Base-by-base conservation (phyloP, 2,113 vertebrate species). In the Desmodus rotundus region DNA sequence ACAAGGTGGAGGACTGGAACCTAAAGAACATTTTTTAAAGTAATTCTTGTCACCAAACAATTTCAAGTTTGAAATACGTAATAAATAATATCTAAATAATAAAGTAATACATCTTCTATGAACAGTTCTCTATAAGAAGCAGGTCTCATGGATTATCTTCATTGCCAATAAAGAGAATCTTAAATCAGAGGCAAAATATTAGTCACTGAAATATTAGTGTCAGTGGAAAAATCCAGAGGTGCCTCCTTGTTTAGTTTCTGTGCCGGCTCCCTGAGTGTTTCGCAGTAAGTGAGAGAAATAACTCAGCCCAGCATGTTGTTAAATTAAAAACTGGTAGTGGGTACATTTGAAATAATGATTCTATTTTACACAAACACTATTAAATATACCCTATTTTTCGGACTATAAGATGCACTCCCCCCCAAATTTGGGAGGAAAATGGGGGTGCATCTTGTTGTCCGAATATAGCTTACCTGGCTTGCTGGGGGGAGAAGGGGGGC, bases 51-150 rank as follows among this genome's bases (percentile, higher is more conserved):
- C 73, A 83, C 20, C 28, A 73, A n/a, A 72, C 43, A 94, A 89
- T 95, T 96, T 95, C 73, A 96, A 91, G 31, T 87, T 83, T 93
- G 78, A 97, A 95, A 93, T 92, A 87, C 61, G 50, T 45, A 95
- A 95, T 97, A 94, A 95, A 93, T 92, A 97, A 96, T 89, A 68
- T 28, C 80, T 73, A 87, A 95, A 94, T 96, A 86, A 95, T 95
- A 83, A 93, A 97, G 92, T 38, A 89, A 94, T 97, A 72, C 15
- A 93, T 93, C 89, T 93, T 94, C 80, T 47, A 67, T 45, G 31
- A 80, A 93, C 41, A 36, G 43, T 86, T 96, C 43, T 89, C 20
- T 94, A 1, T n/a, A 74, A 78, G 78, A 89, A 89, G 70, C 6
- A 14, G 41, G 80, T 43, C 70, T 83, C 36, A 36, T 80, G 74